Conservation (phyloP, 2,888 invertebrate genomes). For the Polylopha cassiicola region DNA sequence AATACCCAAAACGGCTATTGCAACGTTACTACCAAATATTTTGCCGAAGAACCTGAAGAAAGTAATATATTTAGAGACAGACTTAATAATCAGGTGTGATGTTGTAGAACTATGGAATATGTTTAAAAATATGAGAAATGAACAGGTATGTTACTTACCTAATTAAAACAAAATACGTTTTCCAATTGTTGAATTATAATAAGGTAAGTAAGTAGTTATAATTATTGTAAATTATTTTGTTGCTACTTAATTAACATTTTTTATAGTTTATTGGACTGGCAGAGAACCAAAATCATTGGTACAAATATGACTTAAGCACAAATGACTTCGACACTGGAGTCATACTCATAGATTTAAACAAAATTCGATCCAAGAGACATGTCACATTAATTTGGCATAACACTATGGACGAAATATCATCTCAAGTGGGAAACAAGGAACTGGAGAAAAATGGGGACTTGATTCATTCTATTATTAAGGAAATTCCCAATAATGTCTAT, state of each 20-base stretch:
- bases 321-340: constrained; percentile 88
- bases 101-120: constrained; percentile 87
- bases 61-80: constrained; percentile 92
- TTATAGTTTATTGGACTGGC: constrained; percentile 87
- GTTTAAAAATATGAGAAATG: constrained; percentile 82
- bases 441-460: constrained; percentile 95
- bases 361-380: constrained; percentile 78
- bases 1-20: constrained; percentile 58
- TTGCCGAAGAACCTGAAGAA: constrained; percentile 81
- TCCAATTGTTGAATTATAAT: no score
- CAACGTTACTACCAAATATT: constrained; percentile 82
- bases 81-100: constrained; percentile 89
- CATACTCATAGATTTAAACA: constrained; percentile 85
- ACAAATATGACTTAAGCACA: constrained; percentile 84
- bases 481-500: constrained; percentile 84
- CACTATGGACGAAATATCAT: constrained; percentile 83
- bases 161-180: background rate
- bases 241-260: no score
- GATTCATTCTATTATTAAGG: constrained; percentile 90
- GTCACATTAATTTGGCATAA: constrained; percentile 87
- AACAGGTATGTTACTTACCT: constrained; percentile 73
- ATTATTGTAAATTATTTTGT: no score
- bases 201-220: no score
- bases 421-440: constrained; percentile 76
- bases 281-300: constrained; percentile 96